Evolutionary conservation across 2,888 invertebrate genomes (phyloP), one percentile per base, ranked within the genome.

Genomic region (Cryptops parisi): DNA sequence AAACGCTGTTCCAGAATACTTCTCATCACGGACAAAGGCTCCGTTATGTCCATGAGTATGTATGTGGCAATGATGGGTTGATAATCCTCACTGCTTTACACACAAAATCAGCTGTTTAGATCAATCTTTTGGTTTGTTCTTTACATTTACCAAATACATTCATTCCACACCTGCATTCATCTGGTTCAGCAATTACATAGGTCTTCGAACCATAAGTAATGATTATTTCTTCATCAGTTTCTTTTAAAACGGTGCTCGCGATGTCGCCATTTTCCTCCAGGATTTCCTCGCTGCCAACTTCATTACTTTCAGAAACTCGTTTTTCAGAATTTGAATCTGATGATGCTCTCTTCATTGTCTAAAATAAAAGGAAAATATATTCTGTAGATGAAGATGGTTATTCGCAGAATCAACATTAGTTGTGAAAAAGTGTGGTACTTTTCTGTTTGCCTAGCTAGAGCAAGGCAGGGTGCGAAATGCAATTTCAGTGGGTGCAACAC

Each of bases 1-100:
- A 89, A 70, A 62, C 84, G 76, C 52, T 80, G 76, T 65, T 90
- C 88, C 54, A 93, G 70, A 59, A 90, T 74, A 45, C 75, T 72
- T 58, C 80, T 72, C 17, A 83, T 67, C 9, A 76, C 79, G 4
- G 78, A 76, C 9, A 86, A 67, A 0, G 85, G 84, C 60, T 84
- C 82, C 27, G 82, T 71, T 19, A 88, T 87, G 63, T 88, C 86
- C 86, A 88, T 87, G 54, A 84, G 77, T 61, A n/a, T n/a, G n/a
- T n/a, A n/a, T n/a, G n/a, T 85, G 83, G 57, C 12, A 43, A 9
- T n/a, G n/a, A n/a, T n/a, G n/a, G n/a, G n/a, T n/a, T n/a, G n/a
- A n/a, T n/a, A n/a, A n/a, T n/a, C n/a, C n/a, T n/a, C n/a, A n/a
- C n/a, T n/a, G n/a, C n/a, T n/a, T n/a, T n/a, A n/a, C n/a, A n/a